Evolutionary conservation across 2,797 vertebrate species (phyloP), one percentile per base, ranked within the genome.

Genomic region (Phataginus tricuspis): DNA sequence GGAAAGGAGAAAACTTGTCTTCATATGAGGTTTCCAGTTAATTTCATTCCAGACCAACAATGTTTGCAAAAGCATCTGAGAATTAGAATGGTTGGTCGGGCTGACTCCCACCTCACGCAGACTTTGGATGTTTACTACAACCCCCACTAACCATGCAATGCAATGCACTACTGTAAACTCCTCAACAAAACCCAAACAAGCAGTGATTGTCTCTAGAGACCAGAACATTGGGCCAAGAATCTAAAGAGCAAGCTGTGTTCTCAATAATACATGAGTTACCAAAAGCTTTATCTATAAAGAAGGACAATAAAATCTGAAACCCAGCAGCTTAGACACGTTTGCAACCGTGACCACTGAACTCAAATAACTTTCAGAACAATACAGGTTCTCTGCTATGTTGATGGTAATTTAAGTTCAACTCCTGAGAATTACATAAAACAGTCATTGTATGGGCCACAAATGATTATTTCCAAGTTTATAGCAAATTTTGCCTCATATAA

Each of bases 151-250:
- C 45, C 19, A 51, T 29, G 59, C n/a, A 31, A n/a, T 39, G 74
- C 90, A 96, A 95, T 89, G 86, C 57, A 69, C 69, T 77, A 71
- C 59, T 3, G 13, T 91, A 91, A 96, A 93, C 87, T 82, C 71
- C 66, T 42, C 4, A 15, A 19, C 15, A 39, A 96, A 95, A 72
- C 86, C 74, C 86, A 94, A 82, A 91, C 69, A 95, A 69, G 53
- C 69, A 34, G 5, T 29, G 77, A 39, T 25, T 86, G 68, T 59
- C 14, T 74, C 64, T 93, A 59, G 64, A 86, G 72, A 69, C 31
- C 19, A 61, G 87, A 91, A 78, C 23, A 16, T 1, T 34, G 29
- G 27, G 82, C 77, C 45, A 66, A 14, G 45, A 85, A 85, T 45
- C 53, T 27, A n/a, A 86, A 88, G 74, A 92, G 82, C 10, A 10